Evolutionary conservation across 2,113 vertebrate species (phyloP), one percentile per base, ranked within the genome.

Genomic region (Pollimyrus isidori): DNA sequence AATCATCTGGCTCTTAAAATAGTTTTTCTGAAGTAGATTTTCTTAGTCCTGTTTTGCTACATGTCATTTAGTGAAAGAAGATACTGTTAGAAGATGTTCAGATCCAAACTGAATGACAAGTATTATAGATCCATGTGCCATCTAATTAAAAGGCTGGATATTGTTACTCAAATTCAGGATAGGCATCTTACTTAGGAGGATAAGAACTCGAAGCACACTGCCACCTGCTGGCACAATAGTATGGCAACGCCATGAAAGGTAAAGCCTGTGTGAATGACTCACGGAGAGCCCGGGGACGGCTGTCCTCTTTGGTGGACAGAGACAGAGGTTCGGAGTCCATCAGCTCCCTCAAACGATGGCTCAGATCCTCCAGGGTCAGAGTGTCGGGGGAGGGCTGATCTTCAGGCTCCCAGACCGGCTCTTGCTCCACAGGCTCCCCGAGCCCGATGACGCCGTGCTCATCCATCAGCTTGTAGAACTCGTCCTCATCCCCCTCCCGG

Each of bases 401-500:
- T 10, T 92, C 88, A 39, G 19, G 90, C 3, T 89, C 89, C 45
- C 48, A 56, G 13, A 48, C 82, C 3, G n/a, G 73, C 26, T 90
- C 89, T 49, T 88, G 19, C 26, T 82, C 88, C 56, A 83, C 46
- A 0, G 87, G 88, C 30, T 92, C 93, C 0, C 92, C 91, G 65
- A 96, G 86, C 6, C 96, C 92, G 2, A 96, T 96, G 90, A 96
- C 94, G 76, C 97, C 96, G 2, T 96, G 93, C 87, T 95, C 93
- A 4, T 97, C 95, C 96, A 96, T 94, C 23, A 92, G 93, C 76
- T 86, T 91, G 35, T 90, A 85, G 69, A 96, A 96, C 50, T 93
- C 92, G 26, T 94, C 92, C 0, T 94, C 93, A 93, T 86, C n/a
- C 89, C 3, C 91, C 92, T 48, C 94, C 94, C 4, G 91, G 93